Percentiles rank a stretch among this genome's conserved stretches.
phyloP scores from a whole-genome alignment of 2,113 vertebrate species.

The Cottus gobio region DNA sequence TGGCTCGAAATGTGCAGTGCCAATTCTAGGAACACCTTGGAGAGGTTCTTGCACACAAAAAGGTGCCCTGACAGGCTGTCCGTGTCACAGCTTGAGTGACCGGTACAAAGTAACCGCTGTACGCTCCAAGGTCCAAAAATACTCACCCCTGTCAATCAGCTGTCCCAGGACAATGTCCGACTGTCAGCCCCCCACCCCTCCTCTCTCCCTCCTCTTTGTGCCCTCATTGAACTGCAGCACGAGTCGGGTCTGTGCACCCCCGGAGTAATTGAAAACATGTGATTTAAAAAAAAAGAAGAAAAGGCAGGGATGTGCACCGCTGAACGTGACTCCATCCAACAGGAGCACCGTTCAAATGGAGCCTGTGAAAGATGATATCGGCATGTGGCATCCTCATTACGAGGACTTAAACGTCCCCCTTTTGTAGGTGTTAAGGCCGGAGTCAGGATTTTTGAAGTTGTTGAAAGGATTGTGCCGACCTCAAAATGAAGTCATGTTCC shows the following conservation, averaged over 20 bases:
- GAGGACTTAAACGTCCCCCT: conserved; percentile 50
- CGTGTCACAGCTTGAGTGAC: conserved; percentile 79
- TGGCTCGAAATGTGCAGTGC: neutral
- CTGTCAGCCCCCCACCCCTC: conserved; percentile 15
- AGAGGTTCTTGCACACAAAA: neutral
- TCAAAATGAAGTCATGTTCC: conserved; percentile 64
- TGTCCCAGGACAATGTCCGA: conserved; percentile 71
- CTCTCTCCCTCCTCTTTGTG: conserved; percentile 63
- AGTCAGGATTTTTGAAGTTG: conserved; percentile 28
- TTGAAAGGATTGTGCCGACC: conserved; percentile 51
- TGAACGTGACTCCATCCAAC: conserved; percentile 57
- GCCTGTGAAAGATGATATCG: conserved; percentile 67
- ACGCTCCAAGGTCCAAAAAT: conserved; percentile 41
- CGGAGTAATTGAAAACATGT: conserved; percentile 75
- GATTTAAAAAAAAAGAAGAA: conserved; percentile 46
- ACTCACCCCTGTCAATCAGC: conserved; percentile 78
- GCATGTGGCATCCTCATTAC: conserved; percentile 68
- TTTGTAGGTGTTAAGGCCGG: conserved; percentile 56
- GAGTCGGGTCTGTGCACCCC: conserved; percentile 53
- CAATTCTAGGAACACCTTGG: too few species aligned
- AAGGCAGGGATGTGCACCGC: conserved; percentile 55
- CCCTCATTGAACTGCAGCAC: conserved; percentile 77
- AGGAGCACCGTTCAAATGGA: conserved; percentile 48
- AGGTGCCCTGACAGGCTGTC: conserved; percentile 36
- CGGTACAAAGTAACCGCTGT: conserved; percentile 76